phyloP scores from a whole-genome alignment of 1,140 invertebrate genomes.

The Ridgeia piscesae region DNA sequence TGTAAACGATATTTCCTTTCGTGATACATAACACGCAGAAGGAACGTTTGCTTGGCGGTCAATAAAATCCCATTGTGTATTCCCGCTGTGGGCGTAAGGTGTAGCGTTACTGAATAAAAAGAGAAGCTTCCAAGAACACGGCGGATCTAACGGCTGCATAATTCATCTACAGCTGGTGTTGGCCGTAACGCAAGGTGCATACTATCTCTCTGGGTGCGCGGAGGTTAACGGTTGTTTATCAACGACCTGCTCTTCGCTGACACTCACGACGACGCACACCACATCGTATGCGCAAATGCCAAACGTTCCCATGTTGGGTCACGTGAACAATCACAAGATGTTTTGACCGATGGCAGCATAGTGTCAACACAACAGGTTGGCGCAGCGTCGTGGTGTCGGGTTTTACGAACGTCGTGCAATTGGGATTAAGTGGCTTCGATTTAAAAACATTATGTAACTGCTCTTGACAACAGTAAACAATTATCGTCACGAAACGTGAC shows the following conservation, averaged over 20 bases:
- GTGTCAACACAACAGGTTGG: too few relatives aligned
- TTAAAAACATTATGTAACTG: neutral
- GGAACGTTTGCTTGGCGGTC: neutral
- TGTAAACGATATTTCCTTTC: neutral
- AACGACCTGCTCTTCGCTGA: neutral
- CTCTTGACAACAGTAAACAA: neutral
- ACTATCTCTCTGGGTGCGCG: neutral
- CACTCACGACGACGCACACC: neutral
- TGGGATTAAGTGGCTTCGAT: neutral
- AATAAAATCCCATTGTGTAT: neutral
- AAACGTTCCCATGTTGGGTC: neutral
- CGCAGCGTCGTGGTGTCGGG: neutral
- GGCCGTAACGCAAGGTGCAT: neutral
- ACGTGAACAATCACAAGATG: neutral
- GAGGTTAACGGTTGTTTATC: neutral
- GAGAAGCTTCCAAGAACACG: neutral
- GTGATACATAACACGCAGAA: neutral
- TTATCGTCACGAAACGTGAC: neutral
- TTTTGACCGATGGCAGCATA: neutral
- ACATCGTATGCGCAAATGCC: neutral
- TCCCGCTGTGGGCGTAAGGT: neutral
- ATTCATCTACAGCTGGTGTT: neutral
- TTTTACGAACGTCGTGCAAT: neutral
- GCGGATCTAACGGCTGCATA: neutral
- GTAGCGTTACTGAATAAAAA: neutral